Percentiles rank a stretch among this genome's conserved stretches.
Evolutionary conservation across 2,888 invertebrate genomes (phyloP).

Genomic region (Habroteleia sp.): DNA sequence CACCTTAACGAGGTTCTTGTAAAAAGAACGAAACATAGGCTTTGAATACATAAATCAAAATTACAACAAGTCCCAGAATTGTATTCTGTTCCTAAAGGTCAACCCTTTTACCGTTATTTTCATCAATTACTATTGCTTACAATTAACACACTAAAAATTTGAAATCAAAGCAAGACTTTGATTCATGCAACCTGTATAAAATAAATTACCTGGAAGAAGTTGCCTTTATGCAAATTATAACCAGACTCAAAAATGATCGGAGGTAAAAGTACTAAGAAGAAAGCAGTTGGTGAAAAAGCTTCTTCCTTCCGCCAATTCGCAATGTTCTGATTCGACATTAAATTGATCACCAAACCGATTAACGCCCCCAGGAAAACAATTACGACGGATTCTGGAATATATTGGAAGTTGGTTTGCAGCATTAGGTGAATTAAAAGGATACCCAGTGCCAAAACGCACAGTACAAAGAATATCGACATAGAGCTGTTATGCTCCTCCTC

Average conservation of each 20-base stretch:
- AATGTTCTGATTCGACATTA: slow-evolving; percentile 93
- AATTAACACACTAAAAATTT: too few relatives aligned
- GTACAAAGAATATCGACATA: slow-evolving; percentile 98
- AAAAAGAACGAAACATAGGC: too few relatives aligned
- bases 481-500: slow-evolving; percentile 98
- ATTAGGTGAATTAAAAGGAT: slow-evolving; percentile 96
- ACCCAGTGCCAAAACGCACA: slow-evolving; percentile 96
- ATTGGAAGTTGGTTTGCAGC: slow-evolving; percentile 97
- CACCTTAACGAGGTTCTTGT: too few relatives aligned
- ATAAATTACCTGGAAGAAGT: slow-evolving; percentile 84
- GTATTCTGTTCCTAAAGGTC: too few relatives aligned
- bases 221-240: slow-evolving; percentile 98
- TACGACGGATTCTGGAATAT: slow-evolving; percentile 98
- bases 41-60: too few relatives aligned
- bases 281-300: slow-evolving; percentile 98
- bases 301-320: slow-evolving; percentile 98
- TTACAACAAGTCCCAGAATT: too few relatives aligned
- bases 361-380: slow-evolving; percentile 97
- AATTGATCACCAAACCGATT: slow-evolving; percentile 94
- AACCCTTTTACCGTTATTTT: too few relatives aligned
- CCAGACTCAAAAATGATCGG: slow-evolving; percentile 99
- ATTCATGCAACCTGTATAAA: too few relatives aligned
- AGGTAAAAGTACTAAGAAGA: slow-evolving; percentile 96
- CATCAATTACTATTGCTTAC: too few relatives aligned
- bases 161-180: too few relatives aligned